Evolutionary conservation across 2,113 vertebrate species (phyloP).

Genomic region (Xiphorhynchus elegans): DNA sequence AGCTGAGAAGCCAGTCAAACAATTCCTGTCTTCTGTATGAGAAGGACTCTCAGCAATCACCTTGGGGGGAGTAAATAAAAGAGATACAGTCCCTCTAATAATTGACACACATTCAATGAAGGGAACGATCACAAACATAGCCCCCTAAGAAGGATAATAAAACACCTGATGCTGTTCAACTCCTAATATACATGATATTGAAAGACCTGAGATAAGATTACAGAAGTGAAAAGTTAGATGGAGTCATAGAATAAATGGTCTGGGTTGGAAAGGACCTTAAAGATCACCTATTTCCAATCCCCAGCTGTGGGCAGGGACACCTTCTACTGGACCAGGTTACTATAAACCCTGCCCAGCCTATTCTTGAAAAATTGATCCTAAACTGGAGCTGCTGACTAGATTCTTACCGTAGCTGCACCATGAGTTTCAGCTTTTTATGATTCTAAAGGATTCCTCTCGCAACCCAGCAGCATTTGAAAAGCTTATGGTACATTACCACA

Average conservation of each 20-base stretch:
- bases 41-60: background rate
- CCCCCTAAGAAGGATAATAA: background rate
- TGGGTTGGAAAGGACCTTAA: background rate
- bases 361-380: background rate
- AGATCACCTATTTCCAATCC: background rate
- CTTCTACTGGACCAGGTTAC: background rate
- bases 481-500: background rate
- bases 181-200: background rate
- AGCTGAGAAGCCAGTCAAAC: background rate
- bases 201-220: background rate
- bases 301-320: background rate
- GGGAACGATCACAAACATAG: background rate
- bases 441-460: background rate
- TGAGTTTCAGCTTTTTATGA: accelerated
- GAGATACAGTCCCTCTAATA: background rate
- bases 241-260: background rate
- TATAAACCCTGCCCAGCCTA: background rate
- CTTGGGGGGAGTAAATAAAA: background rate
- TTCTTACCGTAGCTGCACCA: accelerated
- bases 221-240: background rate
- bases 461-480: background rate
- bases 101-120: background rate
- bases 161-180: background rate
- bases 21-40: background rate
- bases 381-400: background rate